Base-by-base conservation (phyloP, 1,140 invertebrate genomes). In the Drosophila kurseongensis region DNA sequence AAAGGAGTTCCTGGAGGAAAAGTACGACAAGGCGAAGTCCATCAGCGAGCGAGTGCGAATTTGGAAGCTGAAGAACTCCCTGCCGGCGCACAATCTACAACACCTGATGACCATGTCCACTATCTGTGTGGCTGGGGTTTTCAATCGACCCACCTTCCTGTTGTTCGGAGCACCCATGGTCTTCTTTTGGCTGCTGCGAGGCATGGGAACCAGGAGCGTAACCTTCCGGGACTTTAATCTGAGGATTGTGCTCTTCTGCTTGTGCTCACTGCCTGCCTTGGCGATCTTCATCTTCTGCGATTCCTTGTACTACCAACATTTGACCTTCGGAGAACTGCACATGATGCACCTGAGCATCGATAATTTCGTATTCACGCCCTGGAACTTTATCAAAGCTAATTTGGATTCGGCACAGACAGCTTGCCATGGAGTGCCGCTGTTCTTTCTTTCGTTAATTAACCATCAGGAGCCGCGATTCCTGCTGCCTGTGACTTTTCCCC, bases 401-500 rank as follows among this genome's bases (percentile, higher is more conserved):
- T 91, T 94, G 1, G 94, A 97, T 74, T 90, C 93, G 14, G 93
- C 93, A 2, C 98, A 99, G 92, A 94, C 98, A 12, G 95, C 94
- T 1, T 91, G 94, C 45, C 98, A 99, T 93, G 98, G 98, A 0
- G 81, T 97, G 38, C 97, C 98, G 0, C 92, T 98, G 0, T 86
- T 94, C 8, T 51, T 96, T 4, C 90, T 99, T 0, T 98, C 97
- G 0, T 65, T 96, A 1, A 96, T 98, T 90, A 97, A 97, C 4
- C 98, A 99, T 91, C 98, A 99, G 93, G 98, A 99, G 91, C 95
- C 97, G 2, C 93, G 98, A 52, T 99, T 99, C 92, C 94, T 99
- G 5, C 94, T 98, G 58, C 97, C 98, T 0, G 92, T 97, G 4
- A 92, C 97, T 0, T 93, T 98, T 27, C 96, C 97, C 1, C 81